Conservation (phyloP, 1,140 invertebrate genomes). For the Tetramorium alpestre region DNA sequence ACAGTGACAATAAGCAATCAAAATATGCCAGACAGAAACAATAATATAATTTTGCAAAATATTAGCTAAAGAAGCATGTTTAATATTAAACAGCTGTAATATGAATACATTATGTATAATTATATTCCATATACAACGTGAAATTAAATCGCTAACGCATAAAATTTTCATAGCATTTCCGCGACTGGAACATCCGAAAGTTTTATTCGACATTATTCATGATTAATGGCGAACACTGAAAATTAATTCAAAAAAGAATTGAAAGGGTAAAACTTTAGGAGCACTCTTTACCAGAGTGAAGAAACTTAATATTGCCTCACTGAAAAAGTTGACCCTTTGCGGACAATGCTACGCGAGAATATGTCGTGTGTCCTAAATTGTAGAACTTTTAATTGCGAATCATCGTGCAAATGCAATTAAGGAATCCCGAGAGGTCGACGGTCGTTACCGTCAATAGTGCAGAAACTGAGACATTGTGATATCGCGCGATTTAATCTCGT, state of each 20-base stretch:
- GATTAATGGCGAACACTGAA: slow-evolving; percentile 3
- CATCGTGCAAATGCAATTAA: slow-evolving; percentile 71
- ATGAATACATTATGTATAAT: background rate
- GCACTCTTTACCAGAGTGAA: background rate
- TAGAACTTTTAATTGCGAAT: slow-evolving; percentile 72
- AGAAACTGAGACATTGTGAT: slow-evolving; percentile 64
- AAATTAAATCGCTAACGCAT: background rate
- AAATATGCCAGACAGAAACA: background rate
- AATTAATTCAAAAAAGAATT: slow-evolving; percentile 9
- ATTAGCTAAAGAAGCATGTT: background rate
- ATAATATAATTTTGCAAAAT: slow-evolving; percentile 4
- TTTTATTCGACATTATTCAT: background rate
- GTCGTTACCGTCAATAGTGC: slow-evolving; percentile 11
- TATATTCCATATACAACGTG: background rate
- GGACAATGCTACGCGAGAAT: slow-evolving; percentile 49
- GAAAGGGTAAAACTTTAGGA: background rate
- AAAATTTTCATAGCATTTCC: slow-evolving; percentile 8
- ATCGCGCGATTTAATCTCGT: slow-evolving; percentile 69
- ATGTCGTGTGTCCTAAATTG: slow-evolving; percentile 63
- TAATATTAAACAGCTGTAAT: background rate
- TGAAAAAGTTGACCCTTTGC: slow-evolving; percentile 6
- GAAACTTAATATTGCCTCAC: slow-evolving; percentile 1
- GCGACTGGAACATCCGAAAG: background rate
- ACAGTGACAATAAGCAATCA: slow-evolving; percentile 30
- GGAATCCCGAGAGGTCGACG: slow-evolving; percentile 66